Base-by-base conservation (phyloP, 2,888 invertebrate species). In the Pandemis heparana region DNA sequence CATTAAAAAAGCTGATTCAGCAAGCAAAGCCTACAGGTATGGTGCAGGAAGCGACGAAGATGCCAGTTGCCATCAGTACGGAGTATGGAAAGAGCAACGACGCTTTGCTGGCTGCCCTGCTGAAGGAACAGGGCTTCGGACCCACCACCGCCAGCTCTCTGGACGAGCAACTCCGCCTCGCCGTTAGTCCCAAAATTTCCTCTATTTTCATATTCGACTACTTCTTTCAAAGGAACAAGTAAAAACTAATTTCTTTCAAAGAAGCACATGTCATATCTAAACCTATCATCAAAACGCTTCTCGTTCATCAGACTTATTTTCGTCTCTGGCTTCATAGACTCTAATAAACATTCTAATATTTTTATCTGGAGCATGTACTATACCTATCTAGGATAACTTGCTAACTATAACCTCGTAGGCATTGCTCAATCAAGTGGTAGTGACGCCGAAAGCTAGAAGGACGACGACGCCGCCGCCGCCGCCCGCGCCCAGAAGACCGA, bases 51-150 rank as follows among this genome's bases (percentile, higher is more conserved):
- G 91, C 91, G 18, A 95, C 95, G 5, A 90, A 88, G 79, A 82
- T 91, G 75, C 92, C 94, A 70, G 82, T 92, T 38, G 89, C 92
- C 14, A 79, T 95, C 75, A 95, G 95, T 82, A 95, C 95, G 9
- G 94, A 94, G 80, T 95, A 94, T 73, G 96, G 96, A 14, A 95
- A 95, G 80, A 95, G 95, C 75, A 96, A 96, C 80, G 97, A 97
- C 76, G 97, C 97, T 0, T 89, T 97, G 76, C 91, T 97, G 39
- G 96, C 97, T 0, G 96, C 96, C 4, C 88, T 97, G 70, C 89
- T 97, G 65, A 96, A 96, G 88, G 96, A 96, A 80, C 96, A 96
- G 83, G 97, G 97, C 56, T 96, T 97, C 79, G 96, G 96, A 74
- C 97, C 97, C 5, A 95, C 95, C n/a, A 96, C 96, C 75, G 96